Base-by-base conservation (phyloP, 2,797 vertebrate species). In the Characodon lateralis region DNA sequence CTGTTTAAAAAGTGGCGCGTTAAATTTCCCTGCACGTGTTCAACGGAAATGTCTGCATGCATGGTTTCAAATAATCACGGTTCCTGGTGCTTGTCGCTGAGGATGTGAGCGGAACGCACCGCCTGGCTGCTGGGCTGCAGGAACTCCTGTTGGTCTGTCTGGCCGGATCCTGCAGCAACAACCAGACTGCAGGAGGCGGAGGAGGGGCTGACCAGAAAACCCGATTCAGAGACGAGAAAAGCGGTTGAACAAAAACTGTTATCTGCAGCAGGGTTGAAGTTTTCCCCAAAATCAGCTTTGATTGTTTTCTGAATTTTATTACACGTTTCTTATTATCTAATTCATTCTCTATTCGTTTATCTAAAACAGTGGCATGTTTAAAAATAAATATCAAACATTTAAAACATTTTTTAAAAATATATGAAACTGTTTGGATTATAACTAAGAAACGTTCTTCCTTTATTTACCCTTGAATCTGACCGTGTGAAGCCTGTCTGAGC, bases 61-160 rank as follows among this genome's bases (percentile, higher is more conserved):
- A 35, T 35, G 35, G 35, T 35, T 35, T 35, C 0, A 35, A 35
- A 35, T 35, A 35, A 55, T 55, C 1, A 22, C 0, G 76, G 80
- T 78, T 80, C 74, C 66, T 63, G 76, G 58, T 78, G 81, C 58
- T 72, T 83, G 72, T 48, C 73, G 71, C 53, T 83, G 74, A 51
- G 43, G 76, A 79, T 74, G 76, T 55, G 65, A 65, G 20, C 76
- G 41, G 22, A 43, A 55, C 72, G 61, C 59, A 46, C 20, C 28
- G 59, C 78, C 51, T 78, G 75, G 63, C 76, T 74, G 58, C 69
- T 28, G 71, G 9, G 72, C 41, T 31, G 69, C 70, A 58, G 78
- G 56, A 78, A 74, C 39, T 76, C 70, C 50, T 85, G 77, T 59
- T 73, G 51, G 77, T 78, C 72, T 71, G 76, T 73, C 16, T 10